phyloP scores from a whole-genome alignment of 2,888 invertebrate genomes.

The Rhopalosiphum nymphaeae region DNA sequence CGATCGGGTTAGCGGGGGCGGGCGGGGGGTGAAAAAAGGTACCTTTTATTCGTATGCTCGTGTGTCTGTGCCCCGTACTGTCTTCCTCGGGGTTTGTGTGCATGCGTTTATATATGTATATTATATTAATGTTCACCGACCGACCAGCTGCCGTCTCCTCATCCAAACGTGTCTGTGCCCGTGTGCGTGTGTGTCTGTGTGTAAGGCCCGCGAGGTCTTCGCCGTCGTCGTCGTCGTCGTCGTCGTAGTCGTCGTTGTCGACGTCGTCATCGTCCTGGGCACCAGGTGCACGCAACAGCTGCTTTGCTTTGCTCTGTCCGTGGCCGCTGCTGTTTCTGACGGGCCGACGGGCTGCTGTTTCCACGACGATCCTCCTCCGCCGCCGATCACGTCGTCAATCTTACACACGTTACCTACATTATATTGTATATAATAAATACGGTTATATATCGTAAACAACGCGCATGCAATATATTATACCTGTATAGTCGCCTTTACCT shows the following conservation, averaged over 20 bases:
- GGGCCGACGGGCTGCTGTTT: slow-evolving; percentile 45
- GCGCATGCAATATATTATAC: background rate
- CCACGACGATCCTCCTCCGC: slow-evolving; percentile 38
- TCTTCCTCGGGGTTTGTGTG: slow-evolving; percentile 5
- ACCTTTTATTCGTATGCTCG: slow-evolving; percentile 51
- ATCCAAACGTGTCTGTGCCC: slow-evolving; percentile 32
- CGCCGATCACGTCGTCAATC: slow-evolving; percentile 42
- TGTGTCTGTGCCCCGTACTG: slow-evolving; percentile 18
- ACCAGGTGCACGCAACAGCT: slow-evolving; percentile 64
- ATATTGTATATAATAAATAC: background rate
- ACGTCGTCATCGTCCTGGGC: background rate
- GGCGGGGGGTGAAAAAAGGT: slow-evolving; percentile 34
- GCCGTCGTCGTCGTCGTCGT: background rate
- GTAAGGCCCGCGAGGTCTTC: slow-evolving; percentile 62
- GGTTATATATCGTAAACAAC: slow-evolving; percentile 38
- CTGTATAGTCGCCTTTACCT: slow-evolving; percentile 19
- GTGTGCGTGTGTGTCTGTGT: background rate
- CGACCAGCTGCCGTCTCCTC: slow-evolving; percentile 57
- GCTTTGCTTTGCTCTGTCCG: slow-evolving; percentile 18
- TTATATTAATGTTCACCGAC: slow-evolving; percentile 5
- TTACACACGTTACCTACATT: slow-evolving; percentile 22
- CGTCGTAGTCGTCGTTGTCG: slow-evolving; percentile 31
- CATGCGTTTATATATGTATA: background rate
- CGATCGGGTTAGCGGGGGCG: background rate
- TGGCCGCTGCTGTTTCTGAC: slow-evolving; percentile 13